Evolutionary conservation across 2,797 vertebrate species (phyloP).

Genomic region (Euphonia xanthogaster): DNA sequence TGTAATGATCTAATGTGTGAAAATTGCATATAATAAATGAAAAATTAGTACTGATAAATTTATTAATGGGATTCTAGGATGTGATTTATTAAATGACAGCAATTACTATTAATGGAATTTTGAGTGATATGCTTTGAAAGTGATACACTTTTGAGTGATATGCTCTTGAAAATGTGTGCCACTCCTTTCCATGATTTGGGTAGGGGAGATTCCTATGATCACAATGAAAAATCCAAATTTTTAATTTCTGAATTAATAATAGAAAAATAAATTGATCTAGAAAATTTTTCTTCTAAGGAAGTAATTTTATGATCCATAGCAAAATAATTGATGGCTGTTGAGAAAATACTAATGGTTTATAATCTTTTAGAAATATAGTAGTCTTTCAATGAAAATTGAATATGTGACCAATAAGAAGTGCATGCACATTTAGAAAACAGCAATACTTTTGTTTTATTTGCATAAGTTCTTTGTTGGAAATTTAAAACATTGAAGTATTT

Average conservation of each 20-base stretch:
- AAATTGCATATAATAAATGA: neutral
- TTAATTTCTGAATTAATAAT: neutral
- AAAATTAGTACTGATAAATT: neutral
- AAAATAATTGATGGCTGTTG: neutral
- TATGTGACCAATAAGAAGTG: neutral
- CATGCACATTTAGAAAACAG: neutral
- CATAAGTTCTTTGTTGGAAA: neutral
- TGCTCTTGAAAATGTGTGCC: neutral
- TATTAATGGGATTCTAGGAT: neutral
- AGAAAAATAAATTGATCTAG: neutral
- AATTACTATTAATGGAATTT: neutral
- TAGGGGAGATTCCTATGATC: neutral
- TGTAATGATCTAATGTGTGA: neutral
- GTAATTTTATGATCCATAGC: neutral
- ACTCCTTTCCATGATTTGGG: neutral
- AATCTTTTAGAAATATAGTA: neutral
- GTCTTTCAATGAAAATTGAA: neutral
- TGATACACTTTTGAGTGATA: neutral
- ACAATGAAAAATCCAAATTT: neutral
- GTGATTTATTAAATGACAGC: neutral
- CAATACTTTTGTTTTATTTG: fast-evolving
- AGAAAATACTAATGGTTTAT: neutral
- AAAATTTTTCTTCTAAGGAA: neutral
- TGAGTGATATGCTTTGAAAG: neutral
- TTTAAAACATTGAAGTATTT: neutral